Evolutionary conservation across 2,797 vertebrate genomes (phyloP), one percentile per base, ranked within the genome.

Genomic region (Onychomys torridus): DNA sequence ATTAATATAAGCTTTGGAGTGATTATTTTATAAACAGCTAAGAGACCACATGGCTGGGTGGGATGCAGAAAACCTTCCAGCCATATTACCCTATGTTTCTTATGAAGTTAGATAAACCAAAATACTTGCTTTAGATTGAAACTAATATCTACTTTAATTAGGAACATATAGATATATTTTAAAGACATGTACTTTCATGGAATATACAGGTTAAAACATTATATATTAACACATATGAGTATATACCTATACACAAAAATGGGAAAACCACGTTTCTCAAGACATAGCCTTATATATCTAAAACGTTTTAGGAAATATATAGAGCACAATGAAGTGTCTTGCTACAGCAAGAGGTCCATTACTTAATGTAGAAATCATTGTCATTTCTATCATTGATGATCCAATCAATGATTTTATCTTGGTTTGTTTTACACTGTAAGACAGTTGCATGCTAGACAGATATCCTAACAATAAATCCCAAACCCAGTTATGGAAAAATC

Each of bases 161-260:
- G 27, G 8, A 79, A 32, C 2, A 6, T 92, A 49, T 29, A 67
- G 67, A 43, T 55, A 90, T 91, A 93, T 16, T 85, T 89, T 82
- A 0, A 29, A 93, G 40, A 93, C 34, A 71, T 77, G 78, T 96
- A 32, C 34, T 90, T 2, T 14, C 65, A 84, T 46, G 71, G 34
- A 77, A 85, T 49, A 88, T 73, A 40, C 6, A 94, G 37, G 67
- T 75, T 86, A 82, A 82, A 89, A 63, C 16, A 88, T 57, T 86
- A 40, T 32, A 81, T 85, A 77, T 10, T 83, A 52, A 59, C 3
- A 34, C 8, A 23, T 61, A 13, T 75, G 13, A 63, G 16, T 83
- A 71, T 61, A 59, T 79, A 77, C 1, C 19, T 40, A 40, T 29
- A 52, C 0, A 83, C 67, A 90, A 79, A 57, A 94, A 83, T 78